phyloP scores from a whole-genome alignment of 2,113 vertebrate genomes.

The Laterallus jamaicensis region DNA sequence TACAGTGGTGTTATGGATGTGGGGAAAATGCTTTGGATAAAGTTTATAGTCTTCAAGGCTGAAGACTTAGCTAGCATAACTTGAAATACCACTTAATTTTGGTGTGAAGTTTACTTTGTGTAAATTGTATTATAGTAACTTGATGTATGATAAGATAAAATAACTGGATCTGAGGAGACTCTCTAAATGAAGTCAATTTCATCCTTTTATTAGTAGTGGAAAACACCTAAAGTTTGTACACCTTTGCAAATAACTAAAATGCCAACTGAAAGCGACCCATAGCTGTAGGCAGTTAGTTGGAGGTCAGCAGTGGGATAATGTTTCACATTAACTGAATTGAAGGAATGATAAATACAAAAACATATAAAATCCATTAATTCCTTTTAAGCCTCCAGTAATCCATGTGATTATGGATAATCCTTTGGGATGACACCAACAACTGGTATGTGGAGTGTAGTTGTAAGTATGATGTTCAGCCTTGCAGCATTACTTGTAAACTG shows the following conservation, averaged over 20 bases:
- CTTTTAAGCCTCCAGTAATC: conserved; percentile 49
- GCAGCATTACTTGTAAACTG: neutral
- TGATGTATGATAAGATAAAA: neutral
- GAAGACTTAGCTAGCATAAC: neutral
- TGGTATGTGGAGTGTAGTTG: neutral
- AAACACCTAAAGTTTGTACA: neutral
- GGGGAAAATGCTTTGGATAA: neutral
- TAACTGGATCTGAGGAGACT: neutral
- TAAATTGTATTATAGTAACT: neutral
- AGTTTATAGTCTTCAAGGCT: neutral
- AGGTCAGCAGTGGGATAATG: neutral
- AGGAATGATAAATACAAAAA: conserved; percentile 38
- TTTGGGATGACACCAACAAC: neutral
- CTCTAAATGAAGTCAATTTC: neutral
- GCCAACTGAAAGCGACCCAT: neutral
- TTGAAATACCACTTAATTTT: neutral
- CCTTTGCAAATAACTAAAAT: neutral
- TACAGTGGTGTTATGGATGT: neutral
- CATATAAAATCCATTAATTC: conserved; percentile 52
- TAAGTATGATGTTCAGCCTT: neutral
- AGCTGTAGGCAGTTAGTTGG: neutral
- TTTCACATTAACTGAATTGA: conserved; percentile 54
- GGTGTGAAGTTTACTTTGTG: neutral
- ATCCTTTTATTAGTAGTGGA: neutral
- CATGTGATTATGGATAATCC: conserved; percentile 33